Percentiles rank a stretch among this genome's conserved stretches.
These are phyloP conservation scores for Varanus komodoensis DNA, from an alignment of 2,113 vertebrate genomes.

Conservation along the genomic window DNA sequence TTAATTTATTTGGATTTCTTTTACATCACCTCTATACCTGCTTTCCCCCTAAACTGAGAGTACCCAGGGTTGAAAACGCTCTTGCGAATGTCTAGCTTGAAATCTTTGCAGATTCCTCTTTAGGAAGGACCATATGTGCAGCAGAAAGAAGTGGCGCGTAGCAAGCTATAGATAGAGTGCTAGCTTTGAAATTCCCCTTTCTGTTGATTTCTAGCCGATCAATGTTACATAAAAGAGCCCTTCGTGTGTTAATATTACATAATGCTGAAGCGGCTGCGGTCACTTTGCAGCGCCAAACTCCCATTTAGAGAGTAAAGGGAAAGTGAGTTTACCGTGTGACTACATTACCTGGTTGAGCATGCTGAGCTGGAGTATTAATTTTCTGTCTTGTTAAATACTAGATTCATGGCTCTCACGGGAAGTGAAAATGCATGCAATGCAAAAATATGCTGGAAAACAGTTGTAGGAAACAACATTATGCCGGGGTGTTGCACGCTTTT, in stretches of 20 bases:
- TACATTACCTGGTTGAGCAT: slow-evolving; percentile 95
- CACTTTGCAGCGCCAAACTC: slow-evolving; percentile 75
- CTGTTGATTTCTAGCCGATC: slow-evolving; percentile 66
- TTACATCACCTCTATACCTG: neutral
- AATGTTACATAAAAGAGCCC: slow-evolving; percentile 72
- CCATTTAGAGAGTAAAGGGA: slow-evolving; percentile 72
- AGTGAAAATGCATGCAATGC: slow-evolving; percentile 84
- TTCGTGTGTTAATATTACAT: slow-evolving; percentile 85
- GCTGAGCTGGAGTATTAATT: slow-evolving; percentile 91
- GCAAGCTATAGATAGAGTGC: slow-evolving; percentile 51
- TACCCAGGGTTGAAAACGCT: slow-evolving; percentile 13
- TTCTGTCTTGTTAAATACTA: slow-evolving; percentile 80
- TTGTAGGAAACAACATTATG: slow-evolving; percentile 68
- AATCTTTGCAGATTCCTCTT: slow-evolving; percentile 56
- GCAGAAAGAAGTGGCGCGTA: slow-evolving; percentile 43
- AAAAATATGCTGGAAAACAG: slow-evolving; percentile 73
- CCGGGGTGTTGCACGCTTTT: slow-evolving; percentile 35
- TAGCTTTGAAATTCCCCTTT: slow-evolving; percentile 55
- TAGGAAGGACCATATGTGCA: slow-evolving; percentile 49
- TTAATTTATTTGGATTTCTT: slow-evolving; percentile 8
- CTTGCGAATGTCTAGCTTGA: slow-evolving; percentile 37
- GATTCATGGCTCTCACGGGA: slow-evolving; percentile 83
- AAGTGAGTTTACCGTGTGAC: slow-evolving; percentile 78
- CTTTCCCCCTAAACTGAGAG: slow-evolving; percentile 8
- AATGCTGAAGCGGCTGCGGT: slow-evolving; percentile 73